Base-by-base conservation (phyloP, 2,888 invertebrate species). In the Monopis laevigella region DNA sequence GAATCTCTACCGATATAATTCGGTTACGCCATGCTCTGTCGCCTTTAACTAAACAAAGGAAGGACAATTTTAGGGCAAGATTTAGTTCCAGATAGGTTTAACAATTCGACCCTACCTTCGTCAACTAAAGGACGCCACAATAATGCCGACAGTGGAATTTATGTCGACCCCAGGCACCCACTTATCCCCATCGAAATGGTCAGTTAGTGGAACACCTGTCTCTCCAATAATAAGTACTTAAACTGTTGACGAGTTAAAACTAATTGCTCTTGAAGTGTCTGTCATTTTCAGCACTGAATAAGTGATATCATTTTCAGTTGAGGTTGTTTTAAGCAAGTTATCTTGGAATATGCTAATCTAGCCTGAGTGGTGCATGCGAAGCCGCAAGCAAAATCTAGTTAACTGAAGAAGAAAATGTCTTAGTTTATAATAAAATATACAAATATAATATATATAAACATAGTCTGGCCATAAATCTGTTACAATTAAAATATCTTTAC, bases 51-150 rank as follows among this genome's bases (percentile, higher is more conserved):
- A 61, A 61, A 67, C 64, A 64, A 65, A 56, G 59, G 48, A 26
- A 47, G 54, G 38, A 58, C 56, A 59, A 58, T 65, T 63, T 60
- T 48, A 56, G 51, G 51, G 51, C 54, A 59, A 59, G 64, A 68
- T 67, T 56, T 60, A 56, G 55, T 61, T 59, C 52, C 52, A 62
- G 67, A 69, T 64, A 68, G 58, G 60, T 62, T 61, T 54, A 57
- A 68, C 65, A 67, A 65, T 70, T 65, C 60, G 52, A 54, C 54
- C 51, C 55, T 59, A 75, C 74, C 74, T 73, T 74, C 72, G 72
- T 75, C 74, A 74, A 70, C 68, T 56, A 61, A 59, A 65, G 62
- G 60, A 62, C 60, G 55, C 62, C 65, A 59, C 66, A 72, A 69
- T 73, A 70, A 68, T 58, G 65, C 62, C 53, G 59, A 58, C 65